These are phyloP conservation scores for Chaetoderma sp. DNA, from an alignment of 2,888 invertebrate genomes.

Conservation along the genomic window DNA sequence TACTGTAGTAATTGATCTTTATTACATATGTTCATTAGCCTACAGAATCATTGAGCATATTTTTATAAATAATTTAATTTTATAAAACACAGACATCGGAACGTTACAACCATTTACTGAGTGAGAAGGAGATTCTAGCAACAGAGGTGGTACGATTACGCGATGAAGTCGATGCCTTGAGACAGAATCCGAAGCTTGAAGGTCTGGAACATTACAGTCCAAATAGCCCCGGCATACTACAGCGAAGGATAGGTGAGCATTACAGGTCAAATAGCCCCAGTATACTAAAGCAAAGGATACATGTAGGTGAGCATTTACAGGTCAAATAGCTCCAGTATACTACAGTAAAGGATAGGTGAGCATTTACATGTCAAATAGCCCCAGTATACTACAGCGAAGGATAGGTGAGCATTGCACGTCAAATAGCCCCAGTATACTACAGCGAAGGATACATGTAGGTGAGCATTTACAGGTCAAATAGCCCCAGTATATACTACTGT, in stretches of 20 bases:
- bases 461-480: no score
- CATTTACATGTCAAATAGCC: conserved; percentile 57
- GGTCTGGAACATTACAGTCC: conserved; percentile 43
- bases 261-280: no score
- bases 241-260: conserved; percentile 59
- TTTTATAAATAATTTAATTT: background rate
- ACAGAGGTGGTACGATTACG: conserved; percentile 55
- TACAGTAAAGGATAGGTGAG: no score
- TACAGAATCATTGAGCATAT: background rate
- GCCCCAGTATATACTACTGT: no score
- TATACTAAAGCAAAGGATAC: no score
- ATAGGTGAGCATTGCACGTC: conserved; percentile 61
- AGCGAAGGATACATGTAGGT: no score
- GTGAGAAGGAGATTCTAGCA: conserved; percentile 61
- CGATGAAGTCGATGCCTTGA: conserved; percentile 42
- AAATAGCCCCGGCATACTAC: conserved; percentile 53
- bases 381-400: conserved; percentile 52
- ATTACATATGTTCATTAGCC: no score
- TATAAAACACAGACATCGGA: conserved; percentile 40
- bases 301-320: no score
- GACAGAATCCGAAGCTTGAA: conserved; percentile 19
- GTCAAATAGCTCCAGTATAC: no score
- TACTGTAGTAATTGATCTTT: background rate
- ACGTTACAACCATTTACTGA: conserved; percentile 46
- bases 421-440: no score